Evolutionary conservation across 2,888 invertebrate genomes (phyloP), one percentile per base, ranked within the genome.

Genomic region (Buathra laborator): DNA sequence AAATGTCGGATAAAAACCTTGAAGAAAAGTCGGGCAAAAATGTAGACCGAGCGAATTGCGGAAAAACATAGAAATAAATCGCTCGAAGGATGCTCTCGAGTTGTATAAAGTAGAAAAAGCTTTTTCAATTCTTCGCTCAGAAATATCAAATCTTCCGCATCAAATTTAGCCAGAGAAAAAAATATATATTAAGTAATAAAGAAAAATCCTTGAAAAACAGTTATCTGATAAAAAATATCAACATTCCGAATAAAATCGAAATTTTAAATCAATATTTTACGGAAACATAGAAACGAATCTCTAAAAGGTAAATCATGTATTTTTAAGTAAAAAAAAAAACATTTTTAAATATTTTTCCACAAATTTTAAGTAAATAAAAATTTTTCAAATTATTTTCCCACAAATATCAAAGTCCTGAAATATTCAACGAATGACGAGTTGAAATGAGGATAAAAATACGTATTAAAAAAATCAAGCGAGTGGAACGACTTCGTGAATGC

Each of bases 11-110:
- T 68, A 9, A 68, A 16, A 68, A 68, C 75, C 44, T 53, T 43
- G 72, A 66, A 56, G 62, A 74, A 62, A 53, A 81, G 62, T 62
- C 32, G 62, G 7, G 32, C 62, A 7, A 12, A n/a, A 62, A 62
- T 32, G 32, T 14, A 6, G 32, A 14, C 3, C 29, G 29, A 12
- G 3, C 14, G 29, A 12, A 7, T 37, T 2, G 37, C 9, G 37
- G 59, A 29, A 59, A 59, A 59, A 59, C 59, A 59, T 59, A 29
- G 19, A 59, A 59, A 59, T 59, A 59, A 59, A 59, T 59, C 64
- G 48, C 37, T 48, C 43, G n/a, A 51, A 32, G n/a, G 71, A 32
- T 12, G 14, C 6, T 29, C 24, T 24, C 43, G 46, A 59, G 14
- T 37, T 48, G 43, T 62, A 16, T 10, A 19, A 53, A 16, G 19